Conservation (phyloP, 2,113 vertebrate species). For the Thryonomys swinderianus region DNA sequence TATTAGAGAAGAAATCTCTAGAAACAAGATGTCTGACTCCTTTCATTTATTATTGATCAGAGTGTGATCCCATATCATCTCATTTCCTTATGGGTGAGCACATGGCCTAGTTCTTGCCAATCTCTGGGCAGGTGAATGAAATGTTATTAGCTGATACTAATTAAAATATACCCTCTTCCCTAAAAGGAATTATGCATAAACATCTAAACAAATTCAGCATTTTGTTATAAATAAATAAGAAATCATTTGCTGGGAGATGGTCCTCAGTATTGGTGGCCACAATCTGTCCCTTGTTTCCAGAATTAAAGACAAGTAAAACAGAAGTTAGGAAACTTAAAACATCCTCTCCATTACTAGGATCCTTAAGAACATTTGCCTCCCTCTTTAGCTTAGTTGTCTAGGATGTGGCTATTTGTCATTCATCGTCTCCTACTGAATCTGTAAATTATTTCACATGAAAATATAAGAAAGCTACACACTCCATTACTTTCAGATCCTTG, state of each 20-base stretch:
- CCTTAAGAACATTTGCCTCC: background rate
- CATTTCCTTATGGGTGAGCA: background rate
- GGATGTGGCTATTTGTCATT: background rate
- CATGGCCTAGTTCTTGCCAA: background rate
- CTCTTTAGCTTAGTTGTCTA: background rate
- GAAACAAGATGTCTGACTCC: background rate
- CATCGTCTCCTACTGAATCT: background rate
- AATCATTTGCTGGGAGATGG: background rate
- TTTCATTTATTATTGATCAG: background rate
- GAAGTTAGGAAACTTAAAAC: background rate
- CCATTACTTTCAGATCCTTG: background rate
- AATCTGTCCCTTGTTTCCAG: background rate
- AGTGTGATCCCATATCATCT: background rate
- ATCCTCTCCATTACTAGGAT: background rate
- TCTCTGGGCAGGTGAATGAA: background rate
- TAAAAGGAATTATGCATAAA: background rate
- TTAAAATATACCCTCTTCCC: background rate
- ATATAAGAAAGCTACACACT: background rate
- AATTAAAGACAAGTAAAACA: background rate
- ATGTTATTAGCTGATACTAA: background rate
- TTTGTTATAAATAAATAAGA: background rate
- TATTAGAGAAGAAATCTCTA: background rate
- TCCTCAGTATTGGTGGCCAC: background rate
- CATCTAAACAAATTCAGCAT: background rate
- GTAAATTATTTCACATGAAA: background rate